phyloP scores from a whole-genome alignment of 2,797 vertebrate genomes.

The Poecile montanus region DNA sequence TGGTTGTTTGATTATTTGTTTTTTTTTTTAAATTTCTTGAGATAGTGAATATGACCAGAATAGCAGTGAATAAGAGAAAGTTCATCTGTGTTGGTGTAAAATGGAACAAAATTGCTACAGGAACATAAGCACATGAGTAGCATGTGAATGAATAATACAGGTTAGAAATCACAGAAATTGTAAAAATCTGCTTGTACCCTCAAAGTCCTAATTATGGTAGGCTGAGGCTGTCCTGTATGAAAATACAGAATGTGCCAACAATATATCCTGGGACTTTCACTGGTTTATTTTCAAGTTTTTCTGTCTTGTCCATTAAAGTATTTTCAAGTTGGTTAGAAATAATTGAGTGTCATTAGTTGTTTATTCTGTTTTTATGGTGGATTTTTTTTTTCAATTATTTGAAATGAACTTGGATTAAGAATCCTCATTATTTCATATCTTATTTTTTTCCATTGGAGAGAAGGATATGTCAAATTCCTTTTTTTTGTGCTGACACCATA shows the following conservation, averaged over 20 bases:
- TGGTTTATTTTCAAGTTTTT: background rate
- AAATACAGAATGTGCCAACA: background rate
- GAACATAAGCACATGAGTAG: background rate
- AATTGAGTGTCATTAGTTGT: background rate
- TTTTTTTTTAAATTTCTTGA: background rate
- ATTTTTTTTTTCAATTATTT: background rate
- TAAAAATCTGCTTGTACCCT: background rate
- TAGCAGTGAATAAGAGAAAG: background rate
- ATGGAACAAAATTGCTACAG: background rate
- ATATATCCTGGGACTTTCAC: background rate
- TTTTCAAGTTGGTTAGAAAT: background rate
- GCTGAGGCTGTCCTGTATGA: background rate
- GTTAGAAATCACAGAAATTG: background rate
- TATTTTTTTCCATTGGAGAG: background rate
- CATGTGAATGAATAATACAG: background rate
- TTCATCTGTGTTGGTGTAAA: background rate
- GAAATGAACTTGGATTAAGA: background rate
- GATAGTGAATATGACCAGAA: background rate
- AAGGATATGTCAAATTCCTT: background rate
- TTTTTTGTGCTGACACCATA: background rate
- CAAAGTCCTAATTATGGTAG: background rate
- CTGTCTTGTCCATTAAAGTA: background rate
- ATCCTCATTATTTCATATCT: background rate
- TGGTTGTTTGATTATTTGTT: no score
- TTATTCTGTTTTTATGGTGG: background rate